Evolutionary conservation across 2,888 invertebrate species (phyloP), one percentile per base, ranked within the genome.

Genomic region (Galeruca laticollis): DNA sequence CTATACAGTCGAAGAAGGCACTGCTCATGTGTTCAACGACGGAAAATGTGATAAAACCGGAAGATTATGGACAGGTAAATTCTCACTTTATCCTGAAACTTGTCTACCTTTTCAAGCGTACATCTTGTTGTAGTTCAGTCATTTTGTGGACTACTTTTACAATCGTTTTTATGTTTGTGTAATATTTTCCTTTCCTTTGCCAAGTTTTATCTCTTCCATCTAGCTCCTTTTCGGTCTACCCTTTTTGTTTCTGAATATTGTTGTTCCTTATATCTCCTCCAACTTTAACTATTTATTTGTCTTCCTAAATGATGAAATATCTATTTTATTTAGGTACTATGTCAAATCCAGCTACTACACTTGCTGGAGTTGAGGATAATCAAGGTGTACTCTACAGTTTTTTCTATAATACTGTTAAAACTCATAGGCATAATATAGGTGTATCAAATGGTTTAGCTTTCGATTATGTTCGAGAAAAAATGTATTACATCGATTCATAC

Each of bases 1-100:
- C 2, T 86, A 87, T 0, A 89, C 89, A 76, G 89, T 92, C 5
- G 90, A 90, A 79, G 90, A 77, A 47, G 75, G 84, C 37, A 76
- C 82, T 1, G 83, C 77, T 2, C 92, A 92, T 82, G 87, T 92
- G 78, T 88, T 94, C 80, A 95, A 95, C 78, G 94, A 95, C 80
- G 94, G 90, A 43, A 95, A 95, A 84, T 91, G 92, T 49, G 94
- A 94, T 82, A 89, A 91, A 11, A 83, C 85, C 3, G 94, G 94
- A 13, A 86, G 93, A 68, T 86, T 95, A 54, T 94, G 92, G 87
- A 69, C 74, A 72, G 84, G 84, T 77, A 80, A 70, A 47, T n/a
- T 20, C 4, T 26, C 2, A 52, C 13, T n/a, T 20, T n/a, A n/a
- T n/a, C n/a, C n/a, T n/a, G n/a, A n/a, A n/a, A n/a, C n/a, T n/a